These are phyloP conservation scores for Atethmia centrago DNA, from an alignment of 2,888 invertebrate genomes.

Conservation along the genomic window DNA sequence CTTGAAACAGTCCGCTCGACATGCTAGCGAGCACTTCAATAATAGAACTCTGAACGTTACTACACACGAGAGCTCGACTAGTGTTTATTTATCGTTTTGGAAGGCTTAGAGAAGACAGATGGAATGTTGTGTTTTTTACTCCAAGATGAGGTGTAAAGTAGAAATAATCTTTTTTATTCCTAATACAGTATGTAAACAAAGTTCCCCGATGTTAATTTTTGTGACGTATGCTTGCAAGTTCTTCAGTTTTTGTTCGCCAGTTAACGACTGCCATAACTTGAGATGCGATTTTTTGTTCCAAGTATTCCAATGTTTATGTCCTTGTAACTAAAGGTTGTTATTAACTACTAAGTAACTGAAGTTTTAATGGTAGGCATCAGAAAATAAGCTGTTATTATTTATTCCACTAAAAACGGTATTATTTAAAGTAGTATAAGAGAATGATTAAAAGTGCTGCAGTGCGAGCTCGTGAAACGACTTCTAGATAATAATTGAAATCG, in stretches of 20 bases:
- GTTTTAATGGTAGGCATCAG: conserved; percentile 30
- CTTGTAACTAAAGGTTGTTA: conserved; percentile 44
- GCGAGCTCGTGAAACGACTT: conserved; percentile 85
- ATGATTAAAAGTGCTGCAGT: conserved; percentile 86
- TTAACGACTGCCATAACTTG: conserved; percentile 61
- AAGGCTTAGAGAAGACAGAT: conserved; percentile 88
- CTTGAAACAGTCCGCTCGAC: conserved; percentile 65
- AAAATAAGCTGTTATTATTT: conserved; percentile 65
- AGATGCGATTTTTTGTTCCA: conserved; percentile 55
- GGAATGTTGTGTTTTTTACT: conserved; percentile 88
- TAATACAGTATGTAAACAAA: conserved; percentile 79
- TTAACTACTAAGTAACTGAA: conserved; percentile 52
- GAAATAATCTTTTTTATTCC: conserved; percentile 82
- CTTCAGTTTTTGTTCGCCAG: conserved; percentile 55
- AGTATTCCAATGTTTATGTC: conserved; percentile 26
- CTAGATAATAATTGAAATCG: conserved; percentile 90
- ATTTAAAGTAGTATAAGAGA: conserved; percentile 80
- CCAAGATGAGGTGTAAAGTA: conserved; percentile 84
- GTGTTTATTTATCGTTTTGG: conserved; percentile 90
- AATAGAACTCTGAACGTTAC: conserved; percentile 77
- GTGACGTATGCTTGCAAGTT: conserved; percentile 66
- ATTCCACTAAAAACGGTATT: conserved; percentile 73
- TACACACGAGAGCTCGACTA: conserved; percentile 83
- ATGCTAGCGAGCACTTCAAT: conserved; percentile 73
- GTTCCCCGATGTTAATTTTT: conserved; percentile 71